A percentile compares a stretch with the other conserved stretches of the same genome.
Conservation (phyloP, 2,113 vertebrate genomes). For the Felis chaus region DNA sequence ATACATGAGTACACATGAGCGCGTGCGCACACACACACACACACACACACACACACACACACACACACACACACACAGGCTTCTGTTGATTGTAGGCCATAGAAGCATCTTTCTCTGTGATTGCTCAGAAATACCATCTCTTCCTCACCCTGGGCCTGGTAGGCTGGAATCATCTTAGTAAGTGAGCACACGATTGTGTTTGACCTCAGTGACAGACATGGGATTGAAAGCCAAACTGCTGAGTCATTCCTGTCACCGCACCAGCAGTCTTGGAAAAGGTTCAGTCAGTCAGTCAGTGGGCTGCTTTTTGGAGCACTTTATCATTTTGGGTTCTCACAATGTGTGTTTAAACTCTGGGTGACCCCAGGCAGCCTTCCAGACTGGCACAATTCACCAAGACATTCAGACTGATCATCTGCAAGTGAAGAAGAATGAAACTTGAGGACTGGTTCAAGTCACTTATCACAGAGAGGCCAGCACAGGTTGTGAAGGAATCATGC, state of each 20-base stretch:
- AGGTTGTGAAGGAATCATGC: neutral
- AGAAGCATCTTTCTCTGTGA: neutral
- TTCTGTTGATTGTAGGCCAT: neutral
- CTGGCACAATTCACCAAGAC: constrained; percentile 31
- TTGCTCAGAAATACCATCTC: neutral
- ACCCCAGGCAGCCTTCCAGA: constrained; percentile 53
- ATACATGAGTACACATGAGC: too few relatives aligned
- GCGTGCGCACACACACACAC: fast-evolving
- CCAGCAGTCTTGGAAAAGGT: constrained; percentile 21
- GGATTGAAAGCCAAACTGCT: constrained; percentile 73
- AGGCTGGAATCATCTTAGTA: neutral
- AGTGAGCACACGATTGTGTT: neutral
- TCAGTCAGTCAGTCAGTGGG: constrained; percentile 27
- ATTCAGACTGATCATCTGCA: constrained; percentile 26
- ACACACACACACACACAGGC: neutral
- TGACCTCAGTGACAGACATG: constrained; percentile 27
- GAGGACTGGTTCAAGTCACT: neutral
- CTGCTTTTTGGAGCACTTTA: constrained; percentile 28
- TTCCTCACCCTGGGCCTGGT: neutral
- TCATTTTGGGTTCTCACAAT: constrained; percentile 56
- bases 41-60: neutral
- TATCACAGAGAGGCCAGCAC: neutral
- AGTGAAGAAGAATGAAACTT: neutral
- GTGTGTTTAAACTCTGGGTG: constrained; percentile 69
- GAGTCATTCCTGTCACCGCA: constrained; percentile 80